Conservation (phyloP, 2,888 invertebrate genomes). For the Cerceris rybyensis region DNA sequence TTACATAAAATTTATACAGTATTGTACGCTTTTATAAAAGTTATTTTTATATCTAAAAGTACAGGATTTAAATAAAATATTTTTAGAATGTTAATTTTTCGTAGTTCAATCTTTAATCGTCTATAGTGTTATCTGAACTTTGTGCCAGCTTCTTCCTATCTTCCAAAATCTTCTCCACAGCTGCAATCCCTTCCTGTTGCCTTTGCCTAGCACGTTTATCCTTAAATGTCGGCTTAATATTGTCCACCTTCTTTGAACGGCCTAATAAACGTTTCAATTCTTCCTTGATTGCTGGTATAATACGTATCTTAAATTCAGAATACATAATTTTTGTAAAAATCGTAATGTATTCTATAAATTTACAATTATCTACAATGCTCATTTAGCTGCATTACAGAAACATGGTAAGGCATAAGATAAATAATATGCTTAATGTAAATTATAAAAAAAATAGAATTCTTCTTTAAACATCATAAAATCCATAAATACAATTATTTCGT, state of each 20-base stretch:
- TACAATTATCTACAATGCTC: neutral
- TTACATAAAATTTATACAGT: constrained; percentile 33
- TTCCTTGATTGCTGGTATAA: constrained; percentile 83
- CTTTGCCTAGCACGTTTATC: constrained; percentile 82
- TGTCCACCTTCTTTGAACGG: constrained; percentile 60
- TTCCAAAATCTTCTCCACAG: constrained; percentile 69
- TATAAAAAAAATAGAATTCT: neutral
- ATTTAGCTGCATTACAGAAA: neutral
- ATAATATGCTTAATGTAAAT: too few species aligned
- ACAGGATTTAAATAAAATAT: constrained; percentile 38
- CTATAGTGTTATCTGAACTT: constrained; percentile 9
- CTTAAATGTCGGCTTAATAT: constrained; percentile 82
- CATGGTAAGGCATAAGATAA: too few species aligned
- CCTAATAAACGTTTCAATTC: constrained; percentile 77
- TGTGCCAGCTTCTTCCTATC: constrained; percentile 36
- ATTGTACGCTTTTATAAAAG: constrained; percentile 40
- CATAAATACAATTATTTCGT: neutral
- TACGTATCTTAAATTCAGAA: constrained; percentile 82
- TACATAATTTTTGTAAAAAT: neutral
- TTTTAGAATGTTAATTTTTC: constrained; percentile 7
- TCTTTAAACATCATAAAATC: neutral
- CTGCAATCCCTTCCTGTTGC: constrained; percentile 81
- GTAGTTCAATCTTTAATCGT: constrained; percentile 11
- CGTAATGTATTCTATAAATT: neutral
- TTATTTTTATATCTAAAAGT: constrained; percentile 43